Percentiles rank a stretch among this genome's conserved stretches.
Conservation (phyloP, 2,797 vertebrate species). For the Paratrypauchen microcephalus region DNA sequence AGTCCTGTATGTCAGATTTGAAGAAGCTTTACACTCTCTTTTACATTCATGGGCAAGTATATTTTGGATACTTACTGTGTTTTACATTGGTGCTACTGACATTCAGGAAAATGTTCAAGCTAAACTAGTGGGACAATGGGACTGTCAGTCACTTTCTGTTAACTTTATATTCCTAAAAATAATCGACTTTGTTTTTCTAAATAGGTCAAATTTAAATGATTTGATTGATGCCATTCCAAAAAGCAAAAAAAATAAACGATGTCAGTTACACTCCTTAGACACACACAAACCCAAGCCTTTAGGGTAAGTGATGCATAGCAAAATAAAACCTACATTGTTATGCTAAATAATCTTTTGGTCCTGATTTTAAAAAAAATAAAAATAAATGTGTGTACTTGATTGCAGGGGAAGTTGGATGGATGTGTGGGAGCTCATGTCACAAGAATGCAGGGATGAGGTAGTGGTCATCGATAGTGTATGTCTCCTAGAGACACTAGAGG, state of each 20-base stretch:
- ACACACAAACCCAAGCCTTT: slow-evolving; percentile 96
- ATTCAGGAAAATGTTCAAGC: not conserved
- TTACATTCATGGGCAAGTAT: slow-evolving; percentile 91
- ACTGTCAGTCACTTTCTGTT: not conserved
- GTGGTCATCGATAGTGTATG: slow-evolving; percentile 93
- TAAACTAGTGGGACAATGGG: not conserved
- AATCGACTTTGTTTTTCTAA: not conserved
- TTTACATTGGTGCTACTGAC: not conserved
- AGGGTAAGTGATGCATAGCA: slow-evolving; percentile 82
- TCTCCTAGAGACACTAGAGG: slow-evolving; percentile 95
- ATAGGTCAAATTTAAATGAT: slow-evolving; percentile 93
- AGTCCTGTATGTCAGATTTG: slow-evolving; percentile 88
- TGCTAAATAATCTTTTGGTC: not conserved
- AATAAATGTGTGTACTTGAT: slow-evolving; percentile 17
- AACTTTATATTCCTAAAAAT: not conserved
- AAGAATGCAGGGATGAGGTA: slow-evolving; percentile 96
- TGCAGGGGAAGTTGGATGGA: slow-evolving; percentile 98
- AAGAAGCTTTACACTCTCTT: slow-evolving; percentile 94
- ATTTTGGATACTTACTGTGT: not conserved
- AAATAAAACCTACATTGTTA: not conserved
- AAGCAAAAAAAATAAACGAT: slow-evolving; percentile 99
- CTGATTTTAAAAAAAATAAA: too few relatives aligned
- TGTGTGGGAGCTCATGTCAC: slow-evolving; percentile 98
- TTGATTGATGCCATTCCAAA: slow-evolving; percentile 98
- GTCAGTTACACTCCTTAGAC: slow-evolving; percentile 96